Evolutionary conservation across 2,888 invertebrate species (phyloP).

Genomic region (Synergus gifuensis): DNA sequence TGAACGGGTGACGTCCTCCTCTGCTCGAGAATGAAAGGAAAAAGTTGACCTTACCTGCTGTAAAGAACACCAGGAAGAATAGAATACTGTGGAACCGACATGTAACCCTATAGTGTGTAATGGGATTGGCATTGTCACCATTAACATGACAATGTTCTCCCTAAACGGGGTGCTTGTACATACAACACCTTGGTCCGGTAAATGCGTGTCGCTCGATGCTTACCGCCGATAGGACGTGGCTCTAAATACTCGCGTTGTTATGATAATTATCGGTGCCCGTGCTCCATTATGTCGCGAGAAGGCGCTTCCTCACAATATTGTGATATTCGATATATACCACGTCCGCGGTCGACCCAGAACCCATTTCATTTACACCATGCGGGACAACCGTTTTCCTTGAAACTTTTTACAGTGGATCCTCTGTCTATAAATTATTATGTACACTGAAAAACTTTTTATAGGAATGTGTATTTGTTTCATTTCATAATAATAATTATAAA

Average conservation of each 20-base stretch:
- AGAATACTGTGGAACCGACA: constrained; percentile 49
- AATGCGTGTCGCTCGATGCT: constrained; percentile 67
- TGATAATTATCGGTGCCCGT: constrained; percentile 70
- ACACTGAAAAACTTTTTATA: too few species aligned
- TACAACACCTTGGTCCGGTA: constrained; percentile 46
- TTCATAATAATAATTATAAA: too few species aligned
- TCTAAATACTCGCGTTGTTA: constrained; percentile 73
- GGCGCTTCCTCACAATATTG: constrained; percentile 71
- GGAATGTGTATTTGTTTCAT: too few species aligned
- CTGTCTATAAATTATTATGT: too few species aligned
- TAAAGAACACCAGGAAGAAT: constrained; percentile 46
- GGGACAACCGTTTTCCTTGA: constrained; percentile 32
- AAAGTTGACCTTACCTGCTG: constrained; percentile 50
- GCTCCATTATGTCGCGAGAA: constrained; percentile 57
- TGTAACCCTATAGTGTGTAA: constrained; percentile 63
- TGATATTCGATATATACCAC: constrained; percentile 68
- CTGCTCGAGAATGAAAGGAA: constrained; percentile 21
- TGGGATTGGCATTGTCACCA: constrained; percentile 72
- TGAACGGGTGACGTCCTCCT: constrained; percentile 42
- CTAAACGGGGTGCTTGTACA: constrained; percentile 52
- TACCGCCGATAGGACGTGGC: constrained; percentile 65
- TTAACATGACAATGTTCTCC: constrained; percentile 72
- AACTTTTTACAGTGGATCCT: background rate
- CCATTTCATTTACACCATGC: constrained; percentile 27
- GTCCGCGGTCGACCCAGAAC: constrained; percentile 49